These are phyloP conservation scores for Solenopsis invicta DNA, from an alignment of 1,140 invertebrate genomes.

Conservation along the genomic window DNA sequence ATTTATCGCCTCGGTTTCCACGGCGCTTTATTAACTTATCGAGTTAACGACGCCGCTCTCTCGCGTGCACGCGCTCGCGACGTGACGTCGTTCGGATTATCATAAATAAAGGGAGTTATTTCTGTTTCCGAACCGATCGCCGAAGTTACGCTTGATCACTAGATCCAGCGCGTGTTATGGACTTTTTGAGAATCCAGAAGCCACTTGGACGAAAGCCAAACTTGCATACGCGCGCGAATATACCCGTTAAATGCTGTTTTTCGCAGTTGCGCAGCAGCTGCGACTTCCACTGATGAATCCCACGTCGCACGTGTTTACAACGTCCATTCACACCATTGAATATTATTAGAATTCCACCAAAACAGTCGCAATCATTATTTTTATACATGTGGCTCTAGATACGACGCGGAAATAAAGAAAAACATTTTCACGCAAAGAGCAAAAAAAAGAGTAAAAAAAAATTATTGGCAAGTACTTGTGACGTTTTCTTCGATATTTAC, in stretches of 20 bases:
- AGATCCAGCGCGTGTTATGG: background rate
- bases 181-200: background rate
- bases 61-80: background rate
- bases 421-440: no score
- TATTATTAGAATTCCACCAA: background rate
- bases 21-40: background rate
- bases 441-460: no score
- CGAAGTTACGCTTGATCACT: background rate
- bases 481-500: no score
- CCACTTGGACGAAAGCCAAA: background rate
- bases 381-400: background rate
- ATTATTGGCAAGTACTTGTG: no score
- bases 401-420: background rate
- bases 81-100: background rate
- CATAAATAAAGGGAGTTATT: conserved; percentile 11
- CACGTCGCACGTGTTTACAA: background rate
- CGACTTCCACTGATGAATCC: background rate
- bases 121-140: background rate
- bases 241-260: background rate
- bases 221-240: background rate
- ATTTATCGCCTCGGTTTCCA: conserved; percentile 8
- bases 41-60: background rate
- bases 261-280: background rate
- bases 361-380: background rate
- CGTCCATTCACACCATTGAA: background rate